Base-by-base conservation (phyloP, 1,140 invertebrate species). In the Neodiprion lecontei region DNA sequence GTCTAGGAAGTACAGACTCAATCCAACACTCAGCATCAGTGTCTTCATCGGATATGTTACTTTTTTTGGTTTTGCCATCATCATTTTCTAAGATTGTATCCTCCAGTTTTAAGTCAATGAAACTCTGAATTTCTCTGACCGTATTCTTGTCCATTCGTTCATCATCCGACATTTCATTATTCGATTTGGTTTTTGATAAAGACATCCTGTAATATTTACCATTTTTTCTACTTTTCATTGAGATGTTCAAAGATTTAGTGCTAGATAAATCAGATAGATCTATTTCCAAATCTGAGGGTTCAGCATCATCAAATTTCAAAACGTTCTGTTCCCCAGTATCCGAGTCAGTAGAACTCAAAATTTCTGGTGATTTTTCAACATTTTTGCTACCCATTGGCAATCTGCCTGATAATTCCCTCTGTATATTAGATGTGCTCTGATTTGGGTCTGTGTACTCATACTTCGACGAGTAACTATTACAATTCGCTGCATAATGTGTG, bases 261-360 rank as follows among this genome's bases (percentile, higher is more conserved):
- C 53, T 69, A 69, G 67, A 69, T 12, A 47, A 17, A 69, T 21
- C 21, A 69, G 67, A 69, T 12, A 69, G 17, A 14, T 47, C 17
- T 14, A 69, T 69, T 23, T 69, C 67, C 67, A 69, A 12, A 11
- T 69, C 67, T 12, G 67, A 69, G 12, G n/a, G 17, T 21, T 69
- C 67, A 21, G 67, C 21, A 12, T 23, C 67, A 12, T 69, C 67
- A 69, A 69, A 11, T 23, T 69, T 69, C 10, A 7, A 11, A 21
- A 14, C 40, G 3, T 23, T 69, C n/a, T 69, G 67, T 11, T 21
- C 21, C 21, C 4, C 12, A 65, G 12, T 21, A 69, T 69, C 21
- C 67, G 67, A 17, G 5, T 61, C 53, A 8, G n/a, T 17, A 12
- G n/a, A 61, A 17, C n/a, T 17, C 53, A 61, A 9, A 61, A 12